Evolutionary conservation across 2,888 invertebrate species (phyloP), one percentile per base, ranked within the genome.

Genomic region (Megalurothrips usitatus): DNA sequence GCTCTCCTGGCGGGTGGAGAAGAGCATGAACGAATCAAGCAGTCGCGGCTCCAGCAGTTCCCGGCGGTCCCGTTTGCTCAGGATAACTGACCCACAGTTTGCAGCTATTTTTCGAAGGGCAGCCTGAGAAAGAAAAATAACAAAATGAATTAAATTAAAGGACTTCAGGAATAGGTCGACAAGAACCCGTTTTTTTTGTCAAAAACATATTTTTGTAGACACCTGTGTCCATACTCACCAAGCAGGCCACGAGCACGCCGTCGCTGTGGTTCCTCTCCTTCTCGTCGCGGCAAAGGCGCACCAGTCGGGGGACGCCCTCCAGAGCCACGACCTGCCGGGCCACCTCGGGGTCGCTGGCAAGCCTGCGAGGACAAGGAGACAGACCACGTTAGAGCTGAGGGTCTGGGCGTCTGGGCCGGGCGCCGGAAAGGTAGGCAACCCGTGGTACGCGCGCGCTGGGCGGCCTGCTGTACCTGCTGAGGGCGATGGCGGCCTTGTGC

Each of bases 401-500:
- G 34, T 43, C 34, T 43, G 34, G 34, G 34, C 34, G 34, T 43
- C 34, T 43, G 34, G 34, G 34, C 34, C 34, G 6, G 34, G 34
- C 34, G 34, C 34, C 34, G 2, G 34, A 43, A 43, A 6, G 34
- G 34, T 43, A 43, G 34, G 34, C 34, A 43, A 43, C 34, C 34
- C 34, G 6, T 43, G 3, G 34, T 43, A 43, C 34, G 2, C 34
- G 34, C 34, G 34, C 34, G 34, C 34, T 4, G 34, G 34, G 34
- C 34, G 2, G 3, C 6, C 34, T 43, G 34, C 3, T 43, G 83
- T 86, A 92, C 93, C 93, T 91, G 1, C 95, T 93, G 78, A 96
- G 89, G 8, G 96, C 95, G 82, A 95, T 94, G 1, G 94, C 93
- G 0, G 95, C 92, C 85, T 96, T 96, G 85, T 93, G 93, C 85